Percentiles rank a stretch among this genome's conserved stretches.
These are phyloP conservation scores for Agrenia bidenticulata DNA, from an alignment of 2,888 invertebrate genomes.

Conservation along the genomic window DNA sequence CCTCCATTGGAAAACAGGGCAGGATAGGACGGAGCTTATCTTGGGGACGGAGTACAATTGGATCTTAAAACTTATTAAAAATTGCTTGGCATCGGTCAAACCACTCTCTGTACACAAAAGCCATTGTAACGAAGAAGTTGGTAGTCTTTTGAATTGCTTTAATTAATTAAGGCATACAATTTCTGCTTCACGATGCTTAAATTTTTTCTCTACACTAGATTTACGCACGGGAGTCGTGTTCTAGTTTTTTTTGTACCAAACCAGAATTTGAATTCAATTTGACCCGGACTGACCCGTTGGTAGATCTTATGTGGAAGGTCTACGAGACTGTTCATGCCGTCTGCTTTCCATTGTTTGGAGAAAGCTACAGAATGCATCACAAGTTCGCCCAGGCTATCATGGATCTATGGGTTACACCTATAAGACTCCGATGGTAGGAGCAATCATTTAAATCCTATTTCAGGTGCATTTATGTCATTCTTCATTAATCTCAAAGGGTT, in stretches of 20 bases:
- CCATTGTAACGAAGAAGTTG: no score
- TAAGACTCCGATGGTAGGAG: conserved; percentile 28
- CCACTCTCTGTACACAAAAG: no score
- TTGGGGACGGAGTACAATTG: conserved; percentile 20
- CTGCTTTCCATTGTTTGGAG: conserved; percentile 26
- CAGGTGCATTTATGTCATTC: background rate
- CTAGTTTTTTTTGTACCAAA: conserved; percentile 22
- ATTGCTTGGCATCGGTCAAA: no score
- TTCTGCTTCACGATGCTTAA: no score
- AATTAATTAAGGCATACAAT: no score
- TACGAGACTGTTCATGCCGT: conserved; percentile 26
- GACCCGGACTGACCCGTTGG: conserved; percentile 22
- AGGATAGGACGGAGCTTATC: conserved; percentile 20
- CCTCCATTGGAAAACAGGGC: conserved; percentile 18
- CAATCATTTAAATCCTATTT: background rate
- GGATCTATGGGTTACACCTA: conserved; percentile 20
- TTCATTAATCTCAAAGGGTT: conserved; percentile 5
- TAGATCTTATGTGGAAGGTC: conserved; percentile 26
- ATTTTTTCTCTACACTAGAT: no score
- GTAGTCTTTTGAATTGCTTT: no score
- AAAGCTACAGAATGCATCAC: conserved; percentile 35
- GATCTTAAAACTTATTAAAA: conserved; percentile 22
- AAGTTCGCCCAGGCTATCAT: conserved; percentile 17
- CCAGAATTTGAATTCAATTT: conserved; percentile 23
- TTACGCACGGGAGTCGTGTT: conserved; percentile 18